Base-by-base conservation (phyloP, 64 coral and sea anemone genomes). In the Astreopora myriophthalma region DNA sequence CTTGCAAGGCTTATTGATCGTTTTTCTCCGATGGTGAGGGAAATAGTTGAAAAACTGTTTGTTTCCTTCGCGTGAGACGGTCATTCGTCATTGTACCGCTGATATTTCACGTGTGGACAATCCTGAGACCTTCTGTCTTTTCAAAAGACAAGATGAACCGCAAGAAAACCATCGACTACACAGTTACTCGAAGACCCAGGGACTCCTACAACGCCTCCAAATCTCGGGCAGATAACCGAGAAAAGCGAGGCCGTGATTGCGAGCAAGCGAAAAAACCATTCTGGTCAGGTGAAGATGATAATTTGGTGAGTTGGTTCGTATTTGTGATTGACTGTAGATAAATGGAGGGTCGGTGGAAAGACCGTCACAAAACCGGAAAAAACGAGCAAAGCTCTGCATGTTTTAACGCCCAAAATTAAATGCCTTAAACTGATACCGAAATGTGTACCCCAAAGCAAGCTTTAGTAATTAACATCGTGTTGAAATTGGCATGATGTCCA, bases 81-180 rank as follows among this genome's bases (percentile, higher is more conserved):
- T 26, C 12, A 17, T 29, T 44, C 40, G 40, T 44, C 13, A 0
- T 17, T 3, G 8, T 66, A 7, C n/a, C 8, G 3, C 5, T 24
- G 62, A 0, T 23, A 23, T 66, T 66, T n/a, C n/a, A 66, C 24
- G 4, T 20, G 33, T 3, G 33, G 16, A 33, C 28, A 34, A 80
- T 4, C 1, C 28, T 34, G 76, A 60, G 30, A 24, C 31, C 0
- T 26, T 29, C 30, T 30, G 29, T 60, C 28, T 33, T 70, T 70
- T 70, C 26, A 16, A 24, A 17, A 37, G 32, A 34, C 7, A 63
- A 8, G 1, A 82, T 82, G 79, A 82, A 82, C 29, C 79, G 79
- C 33, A 82, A 57, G 57, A 82, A 82, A 82, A 64, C 79, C 32
- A 82, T 82, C 9, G 79, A 82, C 51, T 82, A 82, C 79, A 82